Conservation (phyloP, 2,888 invertebrate genomes). For the Phengaris alcon region DNA sequence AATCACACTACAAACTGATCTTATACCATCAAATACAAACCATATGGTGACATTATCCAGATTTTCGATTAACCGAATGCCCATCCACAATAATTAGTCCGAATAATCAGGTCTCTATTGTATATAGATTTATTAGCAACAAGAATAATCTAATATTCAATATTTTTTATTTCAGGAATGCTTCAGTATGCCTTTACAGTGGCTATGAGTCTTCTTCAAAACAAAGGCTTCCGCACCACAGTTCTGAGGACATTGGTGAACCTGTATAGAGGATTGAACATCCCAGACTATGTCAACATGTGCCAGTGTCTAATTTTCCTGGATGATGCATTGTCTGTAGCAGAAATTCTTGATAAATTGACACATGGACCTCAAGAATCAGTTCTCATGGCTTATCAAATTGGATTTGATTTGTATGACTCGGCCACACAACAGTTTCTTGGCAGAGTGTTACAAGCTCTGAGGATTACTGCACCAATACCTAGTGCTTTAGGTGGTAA, state of each 20-base stretch:
- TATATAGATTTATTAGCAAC: not conserved
- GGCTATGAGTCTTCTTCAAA: conserved; percentile 97
- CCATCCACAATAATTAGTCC: too few relatives aligned
- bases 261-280: conserved; percentile 91
- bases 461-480: conserved; percentile 89
- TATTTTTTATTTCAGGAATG: conserved; percentile 80
- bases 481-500: conserved; percentile 87
- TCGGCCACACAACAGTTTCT: conserved; percentile 99
- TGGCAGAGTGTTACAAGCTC: conserved; percentile 89
- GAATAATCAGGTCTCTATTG: too few relatives aligned
- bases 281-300: conserved; percentile 99
- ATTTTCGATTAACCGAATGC: too few relatives aligned
- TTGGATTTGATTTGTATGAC: conserved; percentile 99
- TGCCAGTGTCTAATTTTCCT: conserved; percentile 98
- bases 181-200: conserved; percentile 97
- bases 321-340: conserved; percentile 95
- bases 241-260: conserved; percentile 93
- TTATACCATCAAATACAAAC: too few relatives aligned
- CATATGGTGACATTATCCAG: too few relatives aligned
- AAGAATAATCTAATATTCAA: not conserved
- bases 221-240: conserved; percentile 93
- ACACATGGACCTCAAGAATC: conserved; percentile 88
- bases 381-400: conserved; percentile 98
- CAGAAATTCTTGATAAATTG: conserved; percentile 93
- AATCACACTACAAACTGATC: too few relatives aligned